Percentiles rank a stretch among this genome's conserved stretches.
These are phyloP conservation scores for Drosophila virilis DNA, from an alignment of 1,140 invertebrate species.

Conservation along the genomic window DNA sequence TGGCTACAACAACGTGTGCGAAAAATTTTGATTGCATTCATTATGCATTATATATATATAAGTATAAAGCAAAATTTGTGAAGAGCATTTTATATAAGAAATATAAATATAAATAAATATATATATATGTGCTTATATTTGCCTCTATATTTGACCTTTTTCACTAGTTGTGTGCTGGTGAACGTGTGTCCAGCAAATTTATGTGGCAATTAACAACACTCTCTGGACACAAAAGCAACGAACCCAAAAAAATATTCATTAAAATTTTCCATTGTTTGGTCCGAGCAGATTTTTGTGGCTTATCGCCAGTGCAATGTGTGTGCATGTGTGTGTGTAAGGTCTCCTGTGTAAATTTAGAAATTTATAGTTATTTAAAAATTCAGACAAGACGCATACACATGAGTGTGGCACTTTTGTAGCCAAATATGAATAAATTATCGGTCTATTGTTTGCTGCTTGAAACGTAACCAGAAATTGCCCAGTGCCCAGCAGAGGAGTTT, in stretches of 20 bases:
- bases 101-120: slow-evolving; percentile 40
- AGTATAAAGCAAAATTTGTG: slow-evolving; percentile 73
- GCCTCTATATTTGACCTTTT: background rate
- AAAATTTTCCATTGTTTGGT: slow-evolving; percentile 75
- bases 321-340: slow-evolving; percentile 33
- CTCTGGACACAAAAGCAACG: slow-evolving; percentile 52
- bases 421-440: slow-evolving; percentile 81
- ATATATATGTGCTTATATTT: background rate
- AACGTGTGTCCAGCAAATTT: slow-evolving; percentile 57
- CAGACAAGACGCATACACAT: slow-evolving; percentile 42
- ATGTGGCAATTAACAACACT: slow-evolving; percentile 80
- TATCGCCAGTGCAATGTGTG: slow-evolving; percentile 78
- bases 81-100: slow-evolving; percentile 38
- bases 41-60: slow-evolving; percentile 64
- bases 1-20: slow-evolving; percentile 34
- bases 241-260: slow-evolving; percentile 77
- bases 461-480: slow-evolving; percentile 73
- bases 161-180: slow-evolving; percentile 3
- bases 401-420: slow-evolving; percentile 54
- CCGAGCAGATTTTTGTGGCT: slow-evolving; percentile 68
- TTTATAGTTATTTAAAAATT: slow-evolving; percentile 83
- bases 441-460: slow-evolving; percentile 71
- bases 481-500: slow-evolving; percentile 45
- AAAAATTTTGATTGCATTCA: slow-evolving; percentile 68
- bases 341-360: slow-evolving; percentile 81